A percentile compares a stretch with the other conserved stretches of the same genome.
These are phyloP conservation scores for Cotesia congregata DNA, from an alignment of 2,888 invertebrate species.

Conservation along the genomic window DNA sequence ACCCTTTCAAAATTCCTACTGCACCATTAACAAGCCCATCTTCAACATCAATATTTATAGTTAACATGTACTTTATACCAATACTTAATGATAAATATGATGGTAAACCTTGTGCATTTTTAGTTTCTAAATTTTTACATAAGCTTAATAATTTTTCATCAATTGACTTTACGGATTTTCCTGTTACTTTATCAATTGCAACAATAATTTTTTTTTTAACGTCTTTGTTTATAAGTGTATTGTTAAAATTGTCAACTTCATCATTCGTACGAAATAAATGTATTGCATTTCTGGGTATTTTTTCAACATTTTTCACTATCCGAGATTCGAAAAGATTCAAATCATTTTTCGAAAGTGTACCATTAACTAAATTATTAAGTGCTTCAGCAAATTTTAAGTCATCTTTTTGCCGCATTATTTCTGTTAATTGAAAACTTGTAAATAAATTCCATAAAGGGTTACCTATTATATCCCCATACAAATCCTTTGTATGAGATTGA, in stretches of 20 bases:
- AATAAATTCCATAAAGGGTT: constrained; percentile 52
- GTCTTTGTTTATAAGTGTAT: background rate
- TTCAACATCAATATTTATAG: background rate
- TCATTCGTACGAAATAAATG: background rate
- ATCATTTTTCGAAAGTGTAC: background rate
- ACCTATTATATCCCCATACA: constrained; percentile 27
- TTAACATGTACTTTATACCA: constrained; percentile 11
- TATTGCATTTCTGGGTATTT: background rate
- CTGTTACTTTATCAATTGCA: background rate
- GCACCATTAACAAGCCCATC: constrained; percentile 28
- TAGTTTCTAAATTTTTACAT: constrained; percentile 27
- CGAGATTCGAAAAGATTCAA: background rate
- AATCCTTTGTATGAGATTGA: constrained; percentile 24
- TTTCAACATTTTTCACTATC: background rate
- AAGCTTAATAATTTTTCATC: background rate
- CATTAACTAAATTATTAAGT: constrained; percentile 52
- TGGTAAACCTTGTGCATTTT: background rate
- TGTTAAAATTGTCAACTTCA: background rate
- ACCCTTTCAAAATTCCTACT: constrained; percentile 19
- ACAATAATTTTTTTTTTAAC: background rate
- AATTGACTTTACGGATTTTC: background rate
- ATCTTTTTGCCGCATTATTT: constrained; percentile 58
- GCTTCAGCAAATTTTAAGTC: constrained; percentile 51
- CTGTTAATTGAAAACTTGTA: constrained; percentile 54
- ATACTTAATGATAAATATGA: background rate